phyloP scores from a whole-genome alignment of 2,113 vertebrate genomes.

The Macaca nemestrina region DNA sequence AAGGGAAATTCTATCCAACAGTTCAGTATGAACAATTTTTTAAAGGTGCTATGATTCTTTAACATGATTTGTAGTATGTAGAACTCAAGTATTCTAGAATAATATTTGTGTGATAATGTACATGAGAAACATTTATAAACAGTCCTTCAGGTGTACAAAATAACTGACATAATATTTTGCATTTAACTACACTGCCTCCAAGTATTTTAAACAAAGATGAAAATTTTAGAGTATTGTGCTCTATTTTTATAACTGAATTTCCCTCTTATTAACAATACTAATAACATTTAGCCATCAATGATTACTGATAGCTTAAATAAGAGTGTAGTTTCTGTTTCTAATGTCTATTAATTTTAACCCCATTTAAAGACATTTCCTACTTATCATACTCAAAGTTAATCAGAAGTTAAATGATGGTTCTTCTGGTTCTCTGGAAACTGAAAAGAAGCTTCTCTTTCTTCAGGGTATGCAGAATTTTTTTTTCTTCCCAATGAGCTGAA shows the following conservation, averaged over 20 bases:
- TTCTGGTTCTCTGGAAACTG: slow-evolving; percentile 25
- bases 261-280: background rate
- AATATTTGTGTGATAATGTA: background rate
- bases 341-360: slow-evolving; percentile 24
- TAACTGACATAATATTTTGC: background rate
- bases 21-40: background rate
- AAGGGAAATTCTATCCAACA: background rate
- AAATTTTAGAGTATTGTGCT: background rate
- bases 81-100: slow-evolving; percentile 24
- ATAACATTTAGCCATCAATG: background rate
- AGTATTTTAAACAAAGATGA: slow-evolving; percentile 33
- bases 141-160: background rate
- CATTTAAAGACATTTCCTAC: slow-evolving; percentile 33
- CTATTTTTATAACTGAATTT: slow-evolving; percentile 31
- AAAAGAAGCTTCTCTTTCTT: background rate
- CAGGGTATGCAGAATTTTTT: background rate
- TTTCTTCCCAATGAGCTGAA: background rate
- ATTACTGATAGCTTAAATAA: slow-evolving; percentile 27
- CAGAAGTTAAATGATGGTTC: background rate
- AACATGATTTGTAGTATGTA: slow-evolving; percentile 21
- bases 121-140: slow-evolving; percentile 25
- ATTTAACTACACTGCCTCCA: background rate
- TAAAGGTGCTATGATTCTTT: background rate
- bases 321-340: background rate
- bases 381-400: background rate